Percentiles rank a stretch among this genome's conserved stretches.
These are phyloP conservation scores for Vimba vimba DNA, from an alignment of 2,113 vertebrate genomes.

Conservation along the genomic window DNA sequence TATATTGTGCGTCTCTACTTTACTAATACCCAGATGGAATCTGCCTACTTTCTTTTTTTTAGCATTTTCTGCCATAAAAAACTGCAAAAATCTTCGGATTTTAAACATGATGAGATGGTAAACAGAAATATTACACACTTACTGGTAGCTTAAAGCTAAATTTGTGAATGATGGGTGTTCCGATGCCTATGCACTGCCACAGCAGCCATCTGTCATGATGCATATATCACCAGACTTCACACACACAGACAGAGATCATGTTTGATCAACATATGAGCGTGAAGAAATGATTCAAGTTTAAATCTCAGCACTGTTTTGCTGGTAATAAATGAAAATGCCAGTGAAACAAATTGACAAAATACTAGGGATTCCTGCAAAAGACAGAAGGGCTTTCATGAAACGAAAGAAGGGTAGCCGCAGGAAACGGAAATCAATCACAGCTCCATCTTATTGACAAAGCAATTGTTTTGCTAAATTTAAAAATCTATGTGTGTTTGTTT, in stretches of 20 bases:
- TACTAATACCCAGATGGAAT: no score
- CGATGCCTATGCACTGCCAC: constrained; percentile 36
- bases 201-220: constrained; percentile 30
- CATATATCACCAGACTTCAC: neutral
- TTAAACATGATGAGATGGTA: neutral
- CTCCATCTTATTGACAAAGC: constrained; percentile 28
- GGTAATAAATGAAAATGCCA: constrained; percentile 73
- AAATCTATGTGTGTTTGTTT: constrained; percentile 42
- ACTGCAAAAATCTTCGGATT: no score
- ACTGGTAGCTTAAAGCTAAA: neutral
- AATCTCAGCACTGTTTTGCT: constrained; percentile 23
- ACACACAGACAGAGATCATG: neutral
- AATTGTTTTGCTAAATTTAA: constrained; percentile 35
- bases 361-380: constrained; percentile 62
- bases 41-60: accelerated
- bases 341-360: constrained; percentile 72
- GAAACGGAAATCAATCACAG: constrained; percentile 22
- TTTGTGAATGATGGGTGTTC: neutral
- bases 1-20: no score
- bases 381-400: constrained; percentile 66
- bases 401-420: constrained; percentile 23
- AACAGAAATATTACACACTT: neutral
- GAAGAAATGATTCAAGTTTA: neutral
- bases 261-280: neutral
- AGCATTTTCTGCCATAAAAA: no score